These are phyloP conservation scores for Podargus strigoides DNA, from an alignment of 2,797 vertebrate genomes.

Conservation along the genomic window DNA sequence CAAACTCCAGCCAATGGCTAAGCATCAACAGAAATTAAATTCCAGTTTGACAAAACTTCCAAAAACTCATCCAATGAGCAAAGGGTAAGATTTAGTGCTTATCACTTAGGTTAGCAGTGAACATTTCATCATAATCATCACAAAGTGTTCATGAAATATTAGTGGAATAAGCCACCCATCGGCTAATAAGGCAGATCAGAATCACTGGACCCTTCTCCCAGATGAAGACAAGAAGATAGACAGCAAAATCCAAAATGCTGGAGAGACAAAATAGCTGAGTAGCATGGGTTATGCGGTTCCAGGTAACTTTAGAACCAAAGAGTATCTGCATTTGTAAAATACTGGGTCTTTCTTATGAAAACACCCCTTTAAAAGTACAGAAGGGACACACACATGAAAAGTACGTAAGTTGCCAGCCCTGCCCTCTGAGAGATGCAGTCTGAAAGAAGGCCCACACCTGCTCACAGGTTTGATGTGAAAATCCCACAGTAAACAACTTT, in stretches of 20 bases:
- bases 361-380: neutral
- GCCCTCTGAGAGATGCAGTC: neutral
- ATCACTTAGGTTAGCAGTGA: neutral
- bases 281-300: fast-evolving
- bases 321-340: neutral
- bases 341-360: neutral
- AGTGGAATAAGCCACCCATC: neutral
- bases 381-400: neutral
- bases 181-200: neutral
- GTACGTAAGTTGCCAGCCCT: fast-evolving
- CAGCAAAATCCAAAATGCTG: neutral
- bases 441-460: neutral
- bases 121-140: neutral
- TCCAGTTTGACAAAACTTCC: neutral
- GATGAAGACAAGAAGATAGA: neutral
- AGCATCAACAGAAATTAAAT: neutral
- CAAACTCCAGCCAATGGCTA: neutral
- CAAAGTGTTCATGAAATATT: neutral
- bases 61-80: neutral
- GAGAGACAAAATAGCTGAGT: neutral
- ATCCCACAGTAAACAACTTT: neutral
- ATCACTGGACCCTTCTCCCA: neutral
- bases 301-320: neutral
- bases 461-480: neutral
- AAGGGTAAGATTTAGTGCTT: neutral